Percentiles rank a stretch among this genome's conserved stretches.
Conservation (phyloP, 2,888 invertebrate genomes). For the Apamea epomidion region DNA sequence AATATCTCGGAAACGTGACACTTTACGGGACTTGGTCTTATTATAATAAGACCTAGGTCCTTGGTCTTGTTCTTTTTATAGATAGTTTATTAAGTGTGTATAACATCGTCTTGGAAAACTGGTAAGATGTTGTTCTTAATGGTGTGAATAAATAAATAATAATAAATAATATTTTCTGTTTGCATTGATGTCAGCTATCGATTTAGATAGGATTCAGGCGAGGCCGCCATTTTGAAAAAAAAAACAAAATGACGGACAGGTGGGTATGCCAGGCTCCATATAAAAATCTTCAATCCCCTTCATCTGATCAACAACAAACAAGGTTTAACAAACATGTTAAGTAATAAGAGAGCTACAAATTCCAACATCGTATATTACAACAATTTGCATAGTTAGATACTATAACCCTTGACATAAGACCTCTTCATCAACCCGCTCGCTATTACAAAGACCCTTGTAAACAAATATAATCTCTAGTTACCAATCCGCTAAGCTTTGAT, state of each 20-base stretch:
- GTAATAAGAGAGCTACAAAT: constrained; percentile 10
- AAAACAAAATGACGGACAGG: neutral
- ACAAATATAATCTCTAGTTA: constrained; percentile 54
- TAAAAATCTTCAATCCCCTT: neutral
- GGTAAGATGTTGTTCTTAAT: no score
- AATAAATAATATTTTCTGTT: neutral
- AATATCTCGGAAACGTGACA: no score
- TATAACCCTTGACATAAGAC: constrained; percentile 12
- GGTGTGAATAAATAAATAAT: no score
- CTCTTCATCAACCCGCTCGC: constrained; percentile 17
- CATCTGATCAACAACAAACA: constrained; percentile 1
- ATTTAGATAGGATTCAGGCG: neutral
- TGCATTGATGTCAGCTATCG: no score
- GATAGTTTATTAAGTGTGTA: no score
- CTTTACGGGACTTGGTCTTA: neutral
- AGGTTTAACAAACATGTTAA: neutral
- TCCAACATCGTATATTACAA: neutral
- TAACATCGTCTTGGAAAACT: no score
- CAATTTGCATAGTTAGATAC: constrained; percentile 16
- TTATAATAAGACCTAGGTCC: no score
- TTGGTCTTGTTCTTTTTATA: no score
- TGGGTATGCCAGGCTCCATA: neutral
- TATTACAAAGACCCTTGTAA: constrained; percentile 25
- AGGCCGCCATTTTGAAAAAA: neutral
- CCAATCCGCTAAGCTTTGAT: constrained; percentile 44